Evolutionary conservation across 2,797 vertebrate genomes (phyloP), one percentile per base, ranked within the genome.

Genomic region (Diplodus puntazzo): DNA sequence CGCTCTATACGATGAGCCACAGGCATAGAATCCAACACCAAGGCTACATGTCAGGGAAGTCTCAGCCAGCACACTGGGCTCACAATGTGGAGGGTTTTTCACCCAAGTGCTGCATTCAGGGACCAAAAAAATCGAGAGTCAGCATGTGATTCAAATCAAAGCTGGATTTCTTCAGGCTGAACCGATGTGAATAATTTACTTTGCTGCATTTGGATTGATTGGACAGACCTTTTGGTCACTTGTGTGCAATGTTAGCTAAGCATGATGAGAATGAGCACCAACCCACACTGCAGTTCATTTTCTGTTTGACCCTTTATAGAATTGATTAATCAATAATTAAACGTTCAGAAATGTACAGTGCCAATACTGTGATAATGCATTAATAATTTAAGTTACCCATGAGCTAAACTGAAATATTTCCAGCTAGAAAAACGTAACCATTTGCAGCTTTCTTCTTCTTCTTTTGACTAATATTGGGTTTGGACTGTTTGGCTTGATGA

Each of bases 1-100:
- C 69, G 78, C 83, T 81, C 76, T 82, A 87, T 84, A 81, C 73
- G 48, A 66, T 64, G 53, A 72, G 66, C 73, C 43, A 17, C 80
- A 55, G 62, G 73, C 55, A 49, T 14, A 11, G 3, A 72, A 75
- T 77, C 69, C 21, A 84, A 74, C 71, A 58, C 39, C 16, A 45
- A 70, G 27, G 45, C 49, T 65, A 9, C 16, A 69, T 30, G 59
- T 76, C 72, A 74, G 67, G 74, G 73, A 1, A 18, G 60, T 63
- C 49, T 57, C 16, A 11, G 60, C 63, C 39, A 61, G 62, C 4
- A 18, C 55, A 18, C 63, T 17, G 21, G 57, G 21, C 23, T 63
- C 46, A 75, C 57, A 42, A 2, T 21, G 16, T 14, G 46, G 14
- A 25, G 9, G 7, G 18, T 79, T 17, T 73, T 79, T 17, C 27